phyloP scores from a whole-genome alignment of 2,797 vertebrate genomes.

The Limosa lapponica region DNA sequence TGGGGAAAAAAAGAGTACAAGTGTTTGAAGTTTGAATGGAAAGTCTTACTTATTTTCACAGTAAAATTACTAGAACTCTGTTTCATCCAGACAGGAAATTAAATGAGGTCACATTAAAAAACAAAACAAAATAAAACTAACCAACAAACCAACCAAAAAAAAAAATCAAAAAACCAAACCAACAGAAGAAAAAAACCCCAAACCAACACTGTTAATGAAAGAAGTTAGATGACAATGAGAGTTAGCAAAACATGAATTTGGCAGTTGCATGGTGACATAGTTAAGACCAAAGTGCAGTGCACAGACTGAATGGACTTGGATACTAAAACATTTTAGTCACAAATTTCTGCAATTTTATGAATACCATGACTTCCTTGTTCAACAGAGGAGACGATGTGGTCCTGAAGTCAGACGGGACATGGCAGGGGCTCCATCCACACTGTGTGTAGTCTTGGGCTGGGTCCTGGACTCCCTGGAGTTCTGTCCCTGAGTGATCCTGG shows the following conservation, averaged over 20 bases:
- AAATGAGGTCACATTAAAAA: neutral
- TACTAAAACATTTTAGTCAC: neutral
- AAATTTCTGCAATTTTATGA: neutral
- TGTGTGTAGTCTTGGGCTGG: neutral
- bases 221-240: neutral
- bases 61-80: neutral
- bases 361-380: neutral
- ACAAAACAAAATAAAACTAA: neutral
- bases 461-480: neutral
- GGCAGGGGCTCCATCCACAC: neutral
- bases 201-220: neutral
- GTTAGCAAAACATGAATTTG: neutral
- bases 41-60: neutral
- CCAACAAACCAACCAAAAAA: no score
- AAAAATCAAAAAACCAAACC: neutral
- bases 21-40: neutral
- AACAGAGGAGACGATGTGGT: rapidly evolving
- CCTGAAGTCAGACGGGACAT: neutral
- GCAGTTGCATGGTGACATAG: neutral
- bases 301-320: neutral
- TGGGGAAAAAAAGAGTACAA: neutral
- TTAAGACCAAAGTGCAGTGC: neutral
- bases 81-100: neutral
- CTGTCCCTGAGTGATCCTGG: neutral
- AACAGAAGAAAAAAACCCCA: neutral